phyloP scores from a whole-genome alignment of 2,888 invertebrate species.

The Oasisia sp. region DNA sequence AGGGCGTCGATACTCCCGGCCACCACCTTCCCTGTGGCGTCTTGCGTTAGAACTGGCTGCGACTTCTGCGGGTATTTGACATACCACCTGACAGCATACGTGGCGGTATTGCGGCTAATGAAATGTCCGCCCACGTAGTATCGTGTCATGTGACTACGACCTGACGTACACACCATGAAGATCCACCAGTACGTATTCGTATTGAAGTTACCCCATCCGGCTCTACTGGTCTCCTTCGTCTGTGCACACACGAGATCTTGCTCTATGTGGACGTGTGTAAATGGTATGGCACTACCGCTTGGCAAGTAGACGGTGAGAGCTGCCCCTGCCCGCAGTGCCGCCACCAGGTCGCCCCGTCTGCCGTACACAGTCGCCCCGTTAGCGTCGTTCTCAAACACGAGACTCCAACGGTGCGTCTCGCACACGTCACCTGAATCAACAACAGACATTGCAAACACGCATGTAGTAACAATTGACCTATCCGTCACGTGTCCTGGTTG shows the following conservation, averaged over 20 bases:
- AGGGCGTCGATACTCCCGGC: background rate
- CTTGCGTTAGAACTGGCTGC: background rate
- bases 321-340: slow-evolving; percentile 41
- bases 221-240: background rate
- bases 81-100: background rate
- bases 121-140: background rate
- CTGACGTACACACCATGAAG: background rate
- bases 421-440: background rate
- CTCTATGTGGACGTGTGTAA: background rate
- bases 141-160: background rate
- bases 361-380: slow-evolving; percentile 44
- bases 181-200: background rate
- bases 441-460: background rate
- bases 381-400: slow-evolving; percentile 42
- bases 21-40: background rate
- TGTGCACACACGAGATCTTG: background rate
- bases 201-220: background rate
- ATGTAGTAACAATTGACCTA: no score
- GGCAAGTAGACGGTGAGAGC: slow-evolving; percentile 44
- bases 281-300: background rate
- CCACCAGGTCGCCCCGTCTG: slow-evolving; percentile 40
- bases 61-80: background rate
- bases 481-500: no score
- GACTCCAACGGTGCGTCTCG: slow-evolving; percentile 39
- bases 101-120: background rate